phyloP scores from a whole-genome alignment of 1,140 invertebrate genomes.

The Aricia agestis region DNA sequence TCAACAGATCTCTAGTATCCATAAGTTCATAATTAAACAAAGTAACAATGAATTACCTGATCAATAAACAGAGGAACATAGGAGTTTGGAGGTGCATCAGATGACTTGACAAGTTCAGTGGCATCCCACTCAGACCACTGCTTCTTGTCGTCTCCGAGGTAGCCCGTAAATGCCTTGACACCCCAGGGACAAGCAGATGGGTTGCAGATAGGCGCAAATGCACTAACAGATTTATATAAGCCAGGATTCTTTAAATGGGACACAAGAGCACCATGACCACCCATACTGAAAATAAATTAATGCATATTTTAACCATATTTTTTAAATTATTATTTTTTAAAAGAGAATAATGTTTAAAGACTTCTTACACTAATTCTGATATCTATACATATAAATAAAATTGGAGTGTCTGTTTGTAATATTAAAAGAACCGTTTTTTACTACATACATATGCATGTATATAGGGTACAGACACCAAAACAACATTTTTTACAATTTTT shows the following conservation, averaged over 20 bases:
- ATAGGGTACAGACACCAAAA: too few species aligned
- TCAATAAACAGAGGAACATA: conserved; percentile 90
- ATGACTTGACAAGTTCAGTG: conserved; percentile 87
- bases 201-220: conserved; percentile 98
- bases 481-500: too few species aligned
- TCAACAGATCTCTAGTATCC: too few species aligned
- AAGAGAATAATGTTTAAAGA: too few species aligned
- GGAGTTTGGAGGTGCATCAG: conserved; percentile 84
- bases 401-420: too few species aligned
- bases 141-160: conserved; percentile 85
- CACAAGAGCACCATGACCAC: conserved; percentile 96
- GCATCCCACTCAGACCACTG: conserved; percentile 94
- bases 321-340: too few species aligned
- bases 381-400: too few species aligned
- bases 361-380: too few species aligned
- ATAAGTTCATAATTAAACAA: too few species aligned
- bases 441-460: too few species aligned
- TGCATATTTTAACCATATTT: neutral
- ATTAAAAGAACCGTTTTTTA: too few species aligned
- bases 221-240: conserved; percentile 92
- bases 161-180: conserved; percentile 90
- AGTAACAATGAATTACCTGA: conserved; percentile 79
- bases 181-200: conserved; percentile 92
- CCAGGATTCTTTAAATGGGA: conserved; percentile 95
- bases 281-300: conserved; percentile 85